Evolutionary conservation across 2,113 vertebrate species (phyloP), one percentile per base, ranked within the genome.

Genomic region (Sceloporus undulatus): DNA sequence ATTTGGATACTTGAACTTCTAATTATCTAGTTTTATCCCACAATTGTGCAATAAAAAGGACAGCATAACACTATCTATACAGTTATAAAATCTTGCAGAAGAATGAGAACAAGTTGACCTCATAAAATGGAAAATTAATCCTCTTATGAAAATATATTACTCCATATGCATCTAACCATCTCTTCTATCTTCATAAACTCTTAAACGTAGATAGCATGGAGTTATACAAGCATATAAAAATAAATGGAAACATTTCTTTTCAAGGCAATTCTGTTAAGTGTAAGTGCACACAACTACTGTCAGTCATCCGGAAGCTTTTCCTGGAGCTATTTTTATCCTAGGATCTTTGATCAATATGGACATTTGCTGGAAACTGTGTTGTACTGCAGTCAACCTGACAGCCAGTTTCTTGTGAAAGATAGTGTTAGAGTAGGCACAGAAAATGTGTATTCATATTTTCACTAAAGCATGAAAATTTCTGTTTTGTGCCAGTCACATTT

Each of bases 51-150:
- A 82, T 82, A 85, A 79, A 79, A 74, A 79, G 38, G 82, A 21
- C 76, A 80, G 54, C 73, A 48, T 48, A 79, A 84, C 18, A 66
- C 40, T 56, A 75, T 85, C 59, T 83, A 56, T 56, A 68, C 5
- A 79, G 40, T n/a, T 40, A 52, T 88, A 83, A 68, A 19, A n/a
- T 13, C 29, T 80, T 85, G 27, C 21, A 75, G 66, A 80, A 85
- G 54, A 80, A 52, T 74, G 29, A 74, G 68, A 85, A 75, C 83
- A 68, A 75, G 71, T 9, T 81, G 77, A 81, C 68, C 70, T 80
- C 77, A 85, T 85, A 85, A 81, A 89, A 85, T 65, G 56, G 70
- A 73, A 85, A 66, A 85, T 74, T 85, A 74, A 80, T 65, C 42
- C 27, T 40, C 40, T 85, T 85, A 54, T 85, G 68, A 81, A 85